A percentile compares a stretch with the other conserved stretches of the same genome.
Conservation (phyloP, 92 coral and sea anemone genomes). For the Porites divaricata region DNA sequence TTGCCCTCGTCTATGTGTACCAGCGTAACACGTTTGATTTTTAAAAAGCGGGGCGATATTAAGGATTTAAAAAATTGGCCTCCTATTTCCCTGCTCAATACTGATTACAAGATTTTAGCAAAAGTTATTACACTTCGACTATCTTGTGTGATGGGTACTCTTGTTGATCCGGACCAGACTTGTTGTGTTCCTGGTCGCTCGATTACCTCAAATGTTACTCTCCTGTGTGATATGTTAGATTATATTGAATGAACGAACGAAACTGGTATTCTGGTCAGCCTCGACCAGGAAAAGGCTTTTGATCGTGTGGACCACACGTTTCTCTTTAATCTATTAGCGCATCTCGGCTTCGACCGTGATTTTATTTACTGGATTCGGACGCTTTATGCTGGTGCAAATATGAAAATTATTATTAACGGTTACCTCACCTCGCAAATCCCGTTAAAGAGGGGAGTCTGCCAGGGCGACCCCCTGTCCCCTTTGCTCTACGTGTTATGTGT, state of each 20-base stretch:
- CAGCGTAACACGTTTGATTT: not conserved
- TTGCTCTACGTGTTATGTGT: not conserved
- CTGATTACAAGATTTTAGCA: not conserved
- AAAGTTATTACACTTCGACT: not conserved
- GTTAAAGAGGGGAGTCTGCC: not conserved
- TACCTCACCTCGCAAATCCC: not conserved
- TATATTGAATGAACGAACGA: constrained; percentile 1
- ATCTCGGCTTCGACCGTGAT: not conserved
- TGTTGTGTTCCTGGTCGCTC: constrained; percentile 10
- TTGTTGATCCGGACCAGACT: constrained; percentile 3
- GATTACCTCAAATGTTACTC: not conserved
- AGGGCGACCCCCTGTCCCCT: constrained; percentile 31
- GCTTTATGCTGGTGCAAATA: not conserved
- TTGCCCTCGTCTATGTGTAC: not conserved
- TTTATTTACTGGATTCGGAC: not conserved
- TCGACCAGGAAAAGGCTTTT: constrained; percentile 39
- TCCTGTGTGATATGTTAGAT: not conserved
- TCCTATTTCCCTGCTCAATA: constrained; percentile 3
- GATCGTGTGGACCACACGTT: not conserved
- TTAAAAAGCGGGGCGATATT: not conserved
- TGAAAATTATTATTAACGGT: not conserved
- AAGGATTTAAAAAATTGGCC: constrained; percentile 9
- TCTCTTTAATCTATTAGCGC: not conserved
- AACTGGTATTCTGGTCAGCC: not conserved
- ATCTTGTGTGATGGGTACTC: not conserved